These are phyloP conservation scores for Linepithema humile DNA, from an alignment of 1,140 invertebrate genomes.

Conservation along the genomic window DNA sequence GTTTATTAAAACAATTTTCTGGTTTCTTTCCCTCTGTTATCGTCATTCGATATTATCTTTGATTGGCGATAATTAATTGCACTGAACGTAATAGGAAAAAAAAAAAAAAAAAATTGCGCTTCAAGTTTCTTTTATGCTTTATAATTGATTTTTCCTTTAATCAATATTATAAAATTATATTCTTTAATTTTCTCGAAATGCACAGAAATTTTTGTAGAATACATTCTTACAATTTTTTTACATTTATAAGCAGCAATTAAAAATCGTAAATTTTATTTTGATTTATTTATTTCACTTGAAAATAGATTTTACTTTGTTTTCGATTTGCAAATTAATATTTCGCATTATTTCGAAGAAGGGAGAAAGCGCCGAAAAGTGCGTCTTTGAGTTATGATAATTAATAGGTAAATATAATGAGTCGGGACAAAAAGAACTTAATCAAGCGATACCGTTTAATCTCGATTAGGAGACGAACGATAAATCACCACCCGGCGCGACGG, in stretches of 20 bases:
- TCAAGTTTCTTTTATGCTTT: neutral
- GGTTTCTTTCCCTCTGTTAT: neutral
- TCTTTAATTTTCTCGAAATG: no score
- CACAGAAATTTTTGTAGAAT: no score
- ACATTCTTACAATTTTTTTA: no score
- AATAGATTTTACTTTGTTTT: no score
- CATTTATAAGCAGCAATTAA: no score
- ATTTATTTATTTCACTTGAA: no score
- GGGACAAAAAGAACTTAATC: conserved; percentile 33
- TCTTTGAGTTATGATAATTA: conserved; percentile 25
- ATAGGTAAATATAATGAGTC: conserved; percentile 35
- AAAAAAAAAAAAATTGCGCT: neutral
- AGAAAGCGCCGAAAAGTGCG: neutral
- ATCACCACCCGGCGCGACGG: conserved; percentile 26
- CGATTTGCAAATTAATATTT: neutral
- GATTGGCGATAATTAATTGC: conserved; percentile 32
- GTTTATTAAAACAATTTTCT: neutral
- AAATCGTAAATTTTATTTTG: no score
- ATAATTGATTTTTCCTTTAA: neutral
- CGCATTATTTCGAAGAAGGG: neutral
- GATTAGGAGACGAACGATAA: conserved; percentile 42
- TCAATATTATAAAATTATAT: no score
- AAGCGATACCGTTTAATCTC: conserved; percentile 48
- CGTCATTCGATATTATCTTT: neutral
- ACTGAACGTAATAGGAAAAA: neutral